Evolutionary conservation across 2,797 vertebrate genomes (phyloP), one percentile per base, ranked within the genome.

Genomic region (Anguilla anguilla): DNA sequence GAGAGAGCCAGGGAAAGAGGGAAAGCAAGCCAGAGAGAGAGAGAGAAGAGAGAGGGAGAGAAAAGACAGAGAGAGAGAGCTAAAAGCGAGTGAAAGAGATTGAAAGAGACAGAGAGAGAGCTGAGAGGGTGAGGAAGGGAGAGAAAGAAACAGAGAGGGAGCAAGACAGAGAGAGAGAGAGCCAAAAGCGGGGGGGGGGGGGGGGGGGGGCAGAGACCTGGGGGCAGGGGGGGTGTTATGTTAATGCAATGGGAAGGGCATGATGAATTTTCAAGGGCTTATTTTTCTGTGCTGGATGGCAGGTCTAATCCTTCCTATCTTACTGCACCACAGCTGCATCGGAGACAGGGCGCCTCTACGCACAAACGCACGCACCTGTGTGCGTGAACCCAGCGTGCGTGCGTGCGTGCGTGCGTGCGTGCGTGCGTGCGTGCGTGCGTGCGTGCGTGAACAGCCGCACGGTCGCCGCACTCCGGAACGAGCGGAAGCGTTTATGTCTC

Each of bases 161-260:
- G 57, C 17, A 3, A 59, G 15, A 59, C 57, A 15, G 17, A 19
- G 57, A 59, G 57, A 59, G 57, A 59, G 57, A 59, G 15, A 2
- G 15, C 13, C 3, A 59, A 17, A 59, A 13, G 3, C 13, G 19
- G 57, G 19, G 10, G 57, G 57, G 15, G 57, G 57, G 15, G 5
- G 79, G 25, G 61, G 25, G 61, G n/a, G 61, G 2, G 57, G 15
- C 13, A 61, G 57, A 61, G 13, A 61, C 9, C 13, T 22, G 19
- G 57, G 19, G 57, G 57, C 4, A 9, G 6, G 69, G 35, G 74
- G 17, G 86, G 53, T 59, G 87, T 90, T 91, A 92, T 92, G 91
- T 49, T 92, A 88, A 93, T 92, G 89, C 88, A 28, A 90, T 86
- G 55, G 92, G 49, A 84, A 87, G 87, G 90, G 90, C 92, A 91